Evolutionary conservation across 2,888 invertebrate genomes (phyloP), one percentile per base, ranked within the genome.

Genomic region (Carabus problematicus): DNA sequence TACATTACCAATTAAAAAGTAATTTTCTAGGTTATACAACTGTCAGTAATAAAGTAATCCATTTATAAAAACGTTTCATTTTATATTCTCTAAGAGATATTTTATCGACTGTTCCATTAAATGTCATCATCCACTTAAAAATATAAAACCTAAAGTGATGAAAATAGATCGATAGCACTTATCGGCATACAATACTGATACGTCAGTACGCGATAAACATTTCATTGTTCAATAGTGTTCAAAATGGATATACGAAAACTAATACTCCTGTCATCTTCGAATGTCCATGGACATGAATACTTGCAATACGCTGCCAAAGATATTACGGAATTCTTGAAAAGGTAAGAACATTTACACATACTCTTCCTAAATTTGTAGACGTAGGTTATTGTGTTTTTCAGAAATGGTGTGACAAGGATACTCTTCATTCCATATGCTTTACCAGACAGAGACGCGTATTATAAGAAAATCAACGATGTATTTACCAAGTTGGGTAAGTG

Each of bases 361-460:
- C 55, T 54, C 54, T 70, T 64, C 11, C 1, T 8, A 56, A 56
- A 56, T 11, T n/a, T n/a, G n/a, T 18, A 8, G 56, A 39, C 56
- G n/a, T 56, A 12, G 11, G 39, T 39, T 8, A 7, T 64, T 11
- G 29, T 40, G 43, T 54, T 59, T 84, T 86, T 64, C 79, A 92
- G 91, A 72, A 87, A 87, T 75, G 84, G 86, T 74, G 87, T 90
- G 0, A 83, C 82, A 49, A 86, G 87, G 52, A 78, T 93, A 58
- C 79, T 92, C 8, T 93, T 93, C 79, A 82, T 93, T 40, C 93
- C 93, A 0, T 93, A 90, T 80, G 93, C 93, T 8, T 82, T 87
- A 75, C 85, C 82, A 43, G 85, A 91, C 76, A 84, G 89, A 77
- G 86, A 91, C 76, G 83, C 79, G 7, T 93, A 93, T 77, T 87